Evolutionary conservation across 2,797 vertebrate genomes (phyloP).

Genomic region (Tapirus indicus): DNA sequence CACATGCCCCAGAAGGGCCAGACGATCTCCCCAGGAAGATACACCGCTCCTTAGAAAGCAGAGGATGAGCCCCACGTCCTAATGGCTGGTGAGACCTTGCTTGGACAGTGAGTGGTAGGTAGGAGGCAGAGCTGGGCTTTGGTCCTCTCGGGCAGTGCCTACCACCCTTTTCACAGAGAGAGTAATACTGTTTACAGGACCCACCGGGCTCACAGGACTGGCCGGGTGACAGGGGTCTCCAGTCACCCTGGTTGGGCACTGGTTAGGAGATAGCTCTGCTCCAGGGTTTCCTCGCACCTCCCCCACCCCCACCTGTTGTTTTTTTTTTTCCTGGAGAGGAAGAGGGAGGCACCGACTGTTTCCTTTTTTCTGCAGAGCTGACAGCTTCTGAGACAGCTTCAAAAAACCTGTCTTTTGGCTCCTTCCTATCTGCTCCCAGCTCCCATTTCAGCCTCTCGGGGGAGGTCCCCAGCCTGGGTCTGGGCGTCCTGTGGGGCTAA

Average conservation of each 20-base stretch:
- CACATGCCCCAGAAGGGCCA: background rate
- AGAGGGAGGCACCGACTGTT: background rate
- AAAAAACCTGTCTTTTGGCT: background rate
- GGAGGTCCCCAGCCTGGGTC: background rate
- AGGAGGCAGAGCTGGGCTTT: background rate
- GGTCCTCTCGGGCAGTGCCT: background rate
- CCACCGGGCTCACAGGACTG: background rate
- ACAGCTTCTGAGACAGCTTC: constrained; percentile 7
- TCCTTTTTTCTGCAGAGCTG: constrained; percentile 21
- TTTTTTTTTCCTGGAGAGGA: constrained; percentile 15
- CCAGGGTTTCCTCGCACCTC: background rate
- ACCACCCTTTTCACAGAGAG: background rate
- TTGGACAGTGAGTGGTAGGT: background rate
- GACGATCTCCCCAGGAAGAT: background rate
- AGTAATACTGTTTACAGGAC: background rate
- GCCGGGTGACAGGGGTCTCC: background rate
- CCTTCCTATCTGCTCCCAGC: background rate
- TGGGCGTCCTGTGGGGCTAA: background rate
- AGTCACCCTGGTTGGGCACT: background rate
- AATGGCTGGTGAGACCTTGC: background rate
- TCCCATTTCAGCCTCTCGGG: background rate
- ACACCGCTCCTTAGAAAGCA: background rate
- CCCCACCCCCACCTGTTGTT: too few relatives aligned
- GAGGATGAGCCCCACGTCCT: background rate
- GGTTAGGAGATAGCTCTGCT: background rate